Evolutionary conservation across 2,797 vertebrate species (phyloP).

Genomic region (Rousettus madagascariensis): DNA sequence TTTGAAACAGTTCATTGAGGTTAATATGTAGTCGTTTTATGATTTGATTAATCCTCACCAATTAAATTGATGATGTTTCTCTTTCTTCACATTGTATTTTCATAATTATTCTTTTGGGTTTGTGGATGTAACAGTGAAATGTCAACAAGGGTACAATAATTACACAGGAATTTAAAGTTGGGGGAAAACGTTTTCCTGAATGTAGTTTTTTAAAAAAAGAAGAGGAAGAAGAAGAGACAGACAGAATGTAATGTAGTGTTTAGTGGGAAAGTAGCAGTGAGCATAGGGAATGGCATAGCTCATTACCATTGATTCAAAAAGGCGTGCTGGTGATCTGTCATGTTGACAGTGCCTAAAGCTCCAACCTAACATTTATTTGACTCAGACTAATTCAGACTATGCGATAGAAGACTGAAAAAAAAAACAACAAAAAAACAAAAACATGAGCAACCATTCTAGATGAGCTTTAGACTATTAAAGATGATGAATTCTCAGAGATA

Average conservation of each 20-base stretch:
- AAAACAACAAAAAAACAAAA: neutral
- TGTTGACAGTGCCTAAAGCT: neutral
- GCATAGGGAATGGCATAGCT: neutral
- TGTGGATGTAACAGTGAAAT: constrained; percentile 58
- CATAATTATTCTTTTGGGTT: constrained; percentile 70
- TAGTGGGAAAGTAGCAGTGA: neutral
- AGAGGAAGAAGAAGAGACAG: neutral
- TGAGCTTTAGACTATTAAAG: neutral
- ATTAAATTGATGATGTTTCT: constrained; percentile 78
- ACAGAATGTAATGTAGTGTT: neutral
- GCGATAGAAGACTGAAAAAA: neutral
- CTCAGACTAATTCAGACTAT: neutral
- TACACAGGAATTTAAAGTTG: constrained; percentile 65
- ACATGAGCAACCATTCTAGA: neutral
- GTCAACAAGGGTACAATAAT: constrained; percentile 68
- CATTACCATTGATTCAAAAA: neutral
- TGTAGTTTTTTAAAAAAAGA: neutral
- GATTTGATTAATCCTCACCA: constrained; percentile 76
- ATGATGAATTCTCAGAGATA: neutral
- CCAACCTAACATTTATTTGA: neutral
- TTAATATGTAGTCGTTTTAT: constrained; percentile 79
- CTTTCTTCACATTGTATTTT: constrained; percentile 69
- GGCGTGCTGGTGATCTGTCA: neutral
- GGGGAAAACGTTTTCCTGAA: constrained; percentile 57
- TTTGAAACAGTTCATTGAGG: constrained; percentile 81